Percentiles rank a stretch among this genome's conserved stretches.
Conservation (phyloP, 2,113 vertebrate species). For the Coreoperca whiteheadi region DNA sequence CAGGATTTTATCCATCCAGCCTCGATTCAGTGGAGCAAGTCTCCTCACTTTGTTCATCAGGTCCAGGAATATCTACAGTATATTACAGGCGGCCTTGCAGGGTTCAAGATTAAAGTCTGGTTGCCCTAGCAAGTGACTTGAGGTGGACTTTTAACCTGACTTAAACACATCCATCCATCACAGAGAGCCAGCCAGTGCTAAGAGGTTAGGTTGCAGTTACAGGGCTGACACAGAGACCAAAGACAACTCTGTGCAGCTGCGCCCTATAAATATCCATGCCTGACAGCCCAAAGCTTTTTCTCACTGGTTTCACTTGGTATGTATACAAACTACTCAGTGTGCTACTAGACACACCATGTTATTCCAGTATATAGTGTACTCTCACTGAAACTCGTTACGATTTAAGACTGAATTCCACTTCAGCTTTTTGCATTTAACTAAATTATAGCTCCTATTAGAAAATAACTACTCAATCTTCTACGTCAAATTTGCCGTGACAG, state of each 20-base stretch:
- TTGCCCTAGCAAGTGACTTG: slow-evolving; percentile 53
- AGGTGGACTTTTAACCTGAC: slow-evolving; percentile 74
- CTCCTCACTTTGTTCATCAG: slow-evolving; percentile 71
- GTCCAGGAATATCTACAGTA: slow-evolving; percentile 44
- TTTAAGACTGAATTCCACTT: background rate
- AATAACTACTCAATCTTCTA: background rate
- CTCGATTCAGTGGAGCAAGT: slow-evolving; percentile 63
- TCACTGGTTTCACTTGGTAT: slow-evolving; percentile 63
- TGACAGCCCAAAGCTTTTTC: slow-evolving; percentile 69
- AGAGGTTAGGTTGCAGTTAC: slow-evolving; percentile 75
- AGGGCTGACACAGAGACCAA: slow-evolving; percentile 66
- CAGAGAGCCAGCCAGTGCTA: slow-evolving; percentile 40
- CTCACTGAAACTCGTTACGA: slow-evolving; percentile 29
- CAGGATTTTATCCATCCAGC: slow-evolving; percentile 56
- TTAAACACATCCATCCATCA: slow-evolving; percentile 74
- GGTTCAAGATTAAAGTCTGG: slow-evolving; percentile 68
- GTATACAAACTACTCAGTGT: slow-evolving; percentile 57
- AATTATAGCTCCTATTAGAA: slow-evolving; percentile 2
- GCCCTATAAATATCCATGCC: slow-evolving; percentile 81
- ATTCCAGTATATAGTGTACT: background rate
- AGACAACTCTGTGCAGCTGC: slow-evolving; percentile 82
- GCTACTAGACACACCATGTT: slow-evolving; percentile 17
- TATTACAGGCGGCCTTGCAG: slow-evolving; percentile 41
- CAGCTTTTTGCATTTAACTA: slow-evolving; percentile 6
- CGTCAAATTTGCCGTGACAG: background rate